Base-by-base conservation (phyloP, 2,888 invertebrate species). In the Erannis defoliaria region DNA sequence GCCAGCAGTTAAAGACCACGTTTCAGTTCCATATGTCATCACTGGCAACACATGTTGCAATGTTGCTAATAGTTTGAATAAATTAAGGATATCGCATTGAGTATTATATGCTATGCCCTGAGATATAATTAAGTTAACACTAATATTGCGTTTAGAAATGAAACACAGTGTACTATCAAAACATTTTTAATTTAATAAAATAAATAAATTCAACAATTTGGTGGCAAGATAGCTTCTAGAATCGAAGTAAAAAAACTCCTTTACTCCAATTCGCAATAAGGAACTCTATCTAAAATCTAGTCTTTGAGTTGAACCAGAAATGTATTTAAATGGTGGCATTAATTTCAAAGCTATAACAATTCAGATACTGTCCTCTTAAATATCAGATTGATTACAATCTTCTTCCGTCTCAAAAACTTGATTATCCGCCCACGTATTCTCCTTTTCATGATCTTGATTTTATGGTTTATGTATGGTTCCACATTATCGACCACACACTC, bases 211-310 rank as follows among this genome's bases (percentile, higher is more conserved):
- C 77, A 87, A 88, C 82, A 89, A 89, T 90, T 90, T 90, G 90
- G 90, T 86, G 90, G 89, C 89, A 90, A 90, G 89, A 89, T 90
- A 90, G 90, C 90, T 86, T 90, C 89, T 80, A 76, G 81, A 87
- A 83, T 80, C 73, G 71, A 74, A 73, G 67, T 51, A 68, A 69
- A 66, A n/a, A 64, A 62, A 62, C 54, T 54, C 51, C 46, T 70
- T 59, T 59, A 69, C 62, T 59, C 70, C 73, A 77, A 86, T 19
- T 21, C 81, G 71, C 70, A 71, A 73, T 70, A 75, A 89, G 87
- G 89, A 86, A 89, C 88, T 87, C 85, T 79, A 83, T 82, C 82
- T 79, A 71, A 77, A 64, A 60, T 53, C 48, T 72, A 79, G 74
- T 75, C 76, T 80, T 77, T 70, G 69, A 68, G 55, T 53, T 69